These are phyloP conservation scores for Catostomus latipinnis DNA, from an alignment of 2,797 vertebrate species.

Conservation along the genomic window DNA sequence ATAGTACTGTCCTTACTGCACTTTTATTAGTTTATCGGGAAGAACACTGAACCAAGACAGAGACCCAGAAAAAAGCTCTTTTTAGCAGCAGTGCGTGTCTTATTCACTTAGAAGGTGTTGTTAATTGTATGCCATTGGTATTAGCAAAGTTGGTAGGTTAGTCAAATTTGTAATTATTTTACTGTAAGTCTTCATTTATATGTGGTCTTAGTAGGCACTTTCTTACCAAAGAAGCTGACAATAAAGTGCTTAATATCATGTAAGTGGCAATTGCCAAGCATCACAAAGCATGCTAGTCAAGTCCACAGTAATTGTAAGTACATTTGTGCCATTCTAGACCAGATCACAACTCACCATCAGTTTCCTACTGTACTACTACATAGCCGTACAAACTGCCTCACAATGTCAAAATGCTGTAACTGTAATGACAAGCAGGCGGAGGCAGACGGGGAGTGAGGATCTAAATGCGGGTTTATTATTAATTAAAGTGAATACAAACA, in stretches of 20 bases:
- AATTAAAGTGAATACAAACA: too few species aligned
- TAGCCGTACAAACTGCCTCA: too few species aligned
- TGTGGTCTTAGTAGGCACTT: background rate
- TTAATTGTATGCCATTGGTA: background rate
- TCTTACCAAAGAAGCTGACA: background rate
- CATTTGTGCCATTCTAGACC: too few species aligned
- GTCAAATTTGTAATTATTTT: background rate
- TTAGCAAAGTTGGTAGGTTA: background rate
- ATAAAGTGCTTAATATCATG: background rate
- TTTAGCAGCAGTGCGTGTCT: constrained; percentile 17
- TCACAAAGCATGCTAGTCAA: background rate
- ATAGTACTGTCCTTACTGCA: constrained; percentile 22
- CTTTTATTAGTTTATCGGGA: constrained; percentile 17
- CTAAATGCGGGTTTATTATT: too few species aligned
- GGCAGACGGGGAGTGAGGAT: too few species aligned
- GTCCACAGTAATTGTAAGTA: too few species aligned
- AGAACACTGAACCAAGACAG: background rate
- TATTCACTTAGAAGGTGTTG: constrained; percentile 17
- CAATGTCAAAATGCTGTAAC: too few species aligned
- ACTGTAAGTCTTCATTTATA: background rate
- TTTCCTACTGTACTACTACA: too few species aligned
- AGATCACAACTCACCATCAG: too few species aligned
- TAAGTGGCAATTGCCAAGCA: background rate
- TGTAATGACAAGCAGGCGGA: too few species aligned
- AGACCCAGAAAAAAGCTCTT: constrained; percentile 17